Evolutionary conservation across 2,113 vertebrate species (phyloP).

Genomic region (Plecotus auritus): DNA sequence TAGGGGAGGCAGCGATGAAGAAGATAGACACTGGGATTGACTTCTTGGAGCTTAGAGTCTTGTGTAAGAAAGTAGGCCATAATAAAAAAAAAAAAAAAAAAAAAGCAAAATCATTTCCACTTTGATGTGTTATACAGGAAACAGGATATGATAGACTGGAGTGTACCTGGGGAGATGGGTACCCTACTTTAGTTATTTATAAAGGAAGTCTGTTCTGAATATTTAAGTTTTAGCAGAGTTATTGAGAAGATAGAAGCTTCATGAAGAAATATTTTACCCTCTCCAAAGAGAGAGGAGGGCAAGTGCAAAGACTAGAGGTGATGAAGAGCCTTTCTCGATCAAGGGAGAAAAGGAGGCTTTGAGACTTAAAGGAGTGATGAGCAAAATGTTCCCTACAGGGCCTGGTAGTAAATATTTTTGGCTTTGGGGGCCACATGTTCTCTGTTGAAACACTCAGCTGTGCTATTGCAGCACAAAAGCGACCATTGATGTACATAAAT

Average conservation of each 20-base stretch:
- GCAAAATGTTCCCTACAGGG: neutral
- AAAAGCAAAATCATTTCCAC: neutral
- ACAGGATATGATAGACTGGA: neutral
- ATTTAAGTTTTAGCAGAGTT: neutral
- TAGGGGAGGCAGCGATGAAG: neutral
- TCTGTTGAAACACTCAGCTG: neutral
- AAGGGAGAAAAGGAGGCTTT: neutral
- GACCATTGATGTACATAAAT: neutral
- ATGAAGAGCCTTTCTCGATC: neutral
- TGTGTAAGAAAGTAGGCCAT: neutral
- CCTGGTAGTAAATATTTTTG: neutral
- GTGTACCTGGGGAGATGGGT: neutral
- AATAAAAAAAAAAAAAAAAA: neutral
- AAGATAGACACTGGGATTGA: neutral
- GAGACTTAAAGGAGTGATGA: neutral
- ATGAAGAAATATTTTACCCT: neutral
- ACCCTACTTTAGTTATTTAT: neutral
- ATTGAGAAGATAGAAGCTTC: neutral
- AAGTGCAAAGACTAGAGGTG: neutral
- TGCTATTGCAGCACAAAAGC: neutral
- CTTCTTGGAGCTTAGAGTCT: neutral
- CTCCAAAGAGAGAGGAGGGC: neutral
- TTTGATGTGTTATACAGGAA: neutral
- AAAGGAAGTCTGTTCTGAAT: neutral
- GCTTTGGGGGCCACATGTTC: neutral